phyloP scores from a whole-genome alignment of 2,113 vertebrate species.

The Zosterops borbonicus region DNA sequence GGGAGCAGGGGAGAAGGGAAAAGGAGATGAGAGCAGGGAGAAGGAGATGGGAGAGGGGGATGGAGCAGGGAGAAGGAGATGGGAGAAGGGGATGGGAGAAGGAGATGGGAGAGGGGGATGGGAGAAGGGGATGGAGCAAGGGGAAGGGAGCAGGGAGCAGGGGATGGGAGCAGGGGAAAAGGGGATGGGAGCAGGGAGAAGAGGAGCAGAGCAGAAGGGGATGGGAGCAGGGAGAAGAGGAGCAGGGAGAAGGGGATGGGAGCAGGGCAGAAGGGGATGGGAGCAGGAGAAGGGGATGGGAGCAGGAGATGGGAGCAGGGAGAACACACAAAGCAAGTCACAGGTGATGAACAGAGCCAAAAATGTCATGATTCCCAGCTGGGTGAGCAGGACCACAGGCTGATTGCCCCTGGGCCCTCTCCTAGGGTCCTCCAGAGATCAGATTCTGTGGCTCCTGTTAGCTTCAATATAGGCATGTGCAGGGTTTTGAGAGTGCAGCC shows the following conservation, averaged over 20 bases:
- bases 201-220: too few species aligned
- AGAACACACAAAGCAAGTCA: not conserved
- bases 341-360: accelerated
- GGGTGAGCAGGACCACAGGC: not conserved
- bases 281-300: not conserved
- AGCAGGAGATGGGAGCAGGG: not conserved
- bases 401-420: not conserved
- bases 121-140: too few species aligned
- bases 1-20: not conserved
- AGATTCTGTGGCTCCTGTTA: not conserved
- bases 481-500: not conserved
- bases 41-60: too few species aligned
- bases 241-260: not conserved
- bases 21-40: too few species aligned
- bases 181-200: too few species aligned
- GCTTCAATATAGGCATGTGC: accelerated
- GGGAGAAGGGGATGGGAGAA: too few species aligned
- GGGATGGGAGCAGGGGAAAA: too few species aligned
- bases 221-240: too few species aligned
- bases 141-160: too few species aligned
- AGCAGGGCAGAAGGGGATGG: too few species aligned
- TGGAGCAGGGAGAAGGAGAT: too few species aligned
- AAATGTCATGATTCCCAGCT: accelerated
- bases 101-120: too few species aligned
- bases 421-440: not conserved